A percentile compares a stretch with the other conserved stretches of the same genome.
phyloP scores from a whole-genome alignment of 2,888 invertebrate genomes.

The Drosophila melanosoma region DNA sequence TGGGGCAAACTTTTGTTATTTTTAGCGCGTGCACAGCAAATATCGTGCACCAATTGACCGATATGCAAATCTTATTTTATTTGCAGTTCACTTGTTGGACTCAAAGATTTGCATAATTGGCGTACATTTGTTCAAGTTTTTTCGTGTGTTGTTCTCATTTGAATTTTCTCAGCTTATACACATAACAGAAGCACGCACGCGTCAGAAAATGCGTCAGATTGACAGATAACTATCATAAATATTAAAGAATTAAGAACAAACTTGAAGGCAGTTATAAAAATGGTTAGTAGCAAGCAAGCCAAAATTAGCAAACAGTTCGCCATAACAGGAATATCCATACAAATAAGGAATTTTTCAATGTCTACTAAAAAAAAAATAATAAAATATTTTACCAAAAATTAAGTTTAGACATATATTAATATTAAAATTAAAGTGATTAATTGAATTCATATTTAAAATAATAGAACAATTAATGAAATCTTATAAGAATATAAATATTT shows the following conservation, averaged over 20 bases:
- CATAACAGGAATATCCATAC: neutral
- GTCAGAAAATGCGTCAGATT: conserved; percentile 50
- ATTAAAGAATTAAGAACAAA: conserved; percentile 49
- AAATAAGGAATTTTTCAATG: neutral
- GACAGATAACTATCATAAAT: conserved; percentile 40
- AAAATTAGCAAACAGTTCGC: neutral
- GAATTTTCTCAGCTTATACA: conserved; percentile 48
- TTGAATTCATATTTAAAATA: neutral
- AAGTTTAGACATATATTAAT: too few relatives aligned
- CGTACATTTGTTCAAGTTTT: conserved; percentile 48
- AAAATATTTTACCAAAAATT: neutral
- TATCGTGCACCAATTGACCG: conserved; percentile 76
- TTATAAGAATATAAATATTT: neutral
- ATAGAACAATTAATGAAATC: neutral
- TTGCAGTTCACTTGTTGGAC: conserved; percentile 55
- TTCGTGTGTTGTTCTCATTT: conserved; percentile 68
- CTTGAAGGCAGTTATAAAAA: conserved; percentile 15
- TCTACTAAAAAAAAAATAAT: neutral
- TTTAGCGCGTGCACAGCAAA: conserved; percentile 61
- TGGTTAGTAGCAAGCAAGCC: conserved; percentile 17
- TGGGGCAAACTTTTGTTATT: conserved; percentile 40
- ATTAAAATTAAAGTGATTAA: neutral
- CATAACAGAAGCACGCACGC: conserved; percentile 64
- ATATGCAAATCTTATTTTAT: conserved; percentile 67
- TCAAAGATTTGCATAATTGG: conserved; percentile 72